phyloP scores from a whole-genome alignment of 2,888 invertebrate species.

The Cryptosula pallasiana region DNA sequence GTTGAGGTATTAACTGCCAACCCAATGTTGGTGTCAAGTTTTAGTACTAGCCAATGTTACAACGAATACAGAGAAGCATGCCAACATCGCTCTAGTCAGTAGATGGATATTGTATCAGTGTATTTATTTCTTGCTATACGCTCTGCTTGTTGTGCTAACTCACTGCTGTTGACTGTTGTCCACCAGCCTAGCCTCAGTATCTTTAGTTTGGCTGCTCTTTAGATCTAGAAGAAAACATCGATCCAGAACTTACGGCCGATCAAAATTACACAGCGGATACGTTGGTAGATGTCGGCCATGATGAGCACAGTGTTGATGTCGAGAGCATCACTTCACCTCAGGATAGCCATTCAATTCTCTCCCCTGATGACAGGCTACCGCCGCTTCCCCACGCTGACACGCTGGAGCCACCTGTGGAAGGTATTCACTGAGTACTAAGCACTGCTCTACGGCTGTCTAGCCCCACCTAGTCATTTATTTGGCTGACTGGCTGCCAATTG shows the following conservation, averaged over 20 bases:
- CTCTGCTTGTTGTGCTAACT: not conserved
- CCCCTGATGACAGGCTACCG: not conserved
- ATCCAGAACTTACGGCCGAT: not conserved
- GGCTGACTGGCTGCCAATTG: not conserved
- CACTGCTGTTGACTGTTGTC: too few species aligned
- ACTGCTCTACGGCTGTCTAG: too few species aligned
- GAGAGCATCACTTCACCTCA: not conserved
- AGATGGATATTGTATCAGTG: too few species aligned
- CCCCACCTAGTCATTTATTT: too few species aligned
- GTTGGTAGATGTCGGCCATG: not conserved
- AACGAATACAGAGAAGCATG: too few species aligned
- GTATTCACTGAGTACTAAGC: too few species aligned
- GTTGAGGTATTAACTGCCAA: too few species aligned
- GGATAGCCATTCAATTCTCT: not conserved
- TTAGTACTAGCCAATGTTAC: too few species aligned
- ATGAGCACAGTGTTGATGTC: not conserved
- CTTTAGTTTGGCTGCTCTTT: not conserved
- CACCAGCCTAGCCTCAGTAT: not conserved
- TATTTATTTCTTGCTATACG: too few species aligned
- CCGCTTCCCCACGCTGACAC: not conserved
- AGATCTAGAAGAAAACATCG: not conserved
- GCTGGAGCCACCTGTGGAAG: too few species aligned
- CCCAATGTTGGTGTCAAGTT: too few species aligned
- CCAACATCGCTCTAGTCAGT: too few species aligned
- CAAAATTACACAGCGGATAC: not conserved